These are phyloP conservation scores for Numenius phaeopus DNA, from an alignment of 2,797 vertebrate genomes.

Conservation along the genomic window DNA sequence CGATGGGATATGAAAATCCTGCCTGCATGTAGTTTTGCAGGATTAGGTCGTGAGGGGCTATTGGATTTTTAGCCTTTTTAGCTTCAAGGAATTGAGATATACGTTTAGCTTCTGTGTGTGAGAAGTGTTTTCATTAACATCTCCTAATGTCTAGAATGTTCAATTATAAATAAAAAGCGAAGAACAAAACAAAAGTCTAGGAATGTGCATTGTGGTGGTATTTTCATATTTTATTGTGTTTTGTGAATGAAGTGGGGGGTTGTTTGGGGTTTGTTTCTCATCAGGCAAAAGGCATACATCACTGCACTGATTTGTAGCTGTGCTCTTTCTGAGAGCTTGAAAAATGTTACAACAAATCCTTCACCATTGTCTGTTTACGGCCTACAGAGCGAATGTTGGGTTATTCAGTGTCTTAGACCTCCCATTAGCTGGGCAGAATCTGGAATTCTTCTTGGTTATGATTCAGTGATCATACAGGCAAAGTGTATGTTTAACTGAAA, in stretches of 20 bases:
- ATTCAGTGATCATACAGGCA: conserved; percentile 82
- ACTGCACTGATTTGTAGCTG: conserved; percentile 43
- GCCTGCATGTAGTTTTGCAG: not conserved
- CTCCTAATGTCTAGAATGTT: not conserved
- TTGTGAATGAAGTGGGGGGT: not conserved
- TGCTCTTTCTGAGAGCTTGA: conserved; percentile 53
- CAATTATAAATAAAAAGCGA: not conserved
- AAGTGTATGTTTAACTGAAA: conserved; percentile 63
- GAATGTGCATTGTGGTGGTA: not conserved
- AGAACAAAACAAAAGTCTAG: not conserved
- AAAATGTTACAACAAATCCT: conserved; percentile 71
- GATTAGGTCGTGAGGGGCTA: not conserved
- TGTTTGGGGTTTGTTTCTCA: not conserved
- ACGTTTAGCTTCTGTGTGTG: not conserved
- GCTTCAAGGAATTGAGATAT: not conserved
- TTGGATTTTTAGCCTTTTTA: not conserved
- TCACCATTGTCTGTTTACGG: conserved; percentile 69
- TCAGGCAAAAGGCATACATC: not conserved
- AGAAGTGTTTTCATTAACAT: not conserved
- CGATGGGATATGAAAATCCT: not conserved
- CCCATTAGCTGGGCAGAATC: conserved; percentile 51
- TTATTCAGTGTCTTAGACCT: conserved; percentile 67
- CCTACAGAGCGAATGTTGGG: conserved; percentile 56
- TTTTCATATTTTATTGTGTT: not conserved
- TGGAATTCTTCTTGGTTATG: conserved; percentile 76